These are phyloP conservation scores for Neodon shergylaensis DNA, from an alignment of 2,113 vertebrate genomes.

Conservation along the genomic window DNA sequence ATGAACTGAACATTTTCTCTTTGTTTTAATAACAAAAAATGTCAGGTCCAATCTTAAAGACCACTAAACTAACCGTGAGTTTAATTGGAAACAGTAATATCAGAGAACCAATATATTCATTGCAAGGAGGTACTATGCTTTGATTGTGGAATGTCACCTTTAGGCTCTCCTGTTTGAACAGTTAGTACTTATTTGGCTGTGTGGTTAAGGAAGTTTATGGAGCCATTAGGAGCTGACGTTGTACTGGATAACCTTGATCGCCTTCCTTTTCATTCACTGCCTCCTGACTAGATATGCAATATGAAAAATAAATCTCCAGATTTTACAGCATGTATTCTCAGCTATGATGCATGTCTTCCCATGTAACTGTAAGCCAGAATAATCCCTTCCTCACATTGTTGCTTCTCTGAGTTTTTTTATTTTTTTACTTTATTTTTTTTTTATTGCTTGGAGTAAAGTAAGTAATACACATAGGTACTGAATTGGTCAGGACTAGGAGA, in stretches of 20 bases:
- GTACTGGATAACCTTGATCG: too few relatives aligned
- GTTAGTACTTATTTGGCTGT: background rate
- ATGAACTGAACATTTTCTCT: background rate
- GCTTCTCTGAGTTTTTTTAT: background rate
- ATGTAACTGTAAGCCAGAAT: background rate
- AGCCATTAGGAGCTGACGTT: background rate
- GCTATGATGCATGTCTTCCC: background rate
- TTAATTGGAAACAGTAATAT: background rate
- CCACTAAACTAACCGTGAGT: background rate
- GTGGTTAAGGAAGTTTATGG: background rate
- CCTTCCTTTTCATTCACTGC: background rate
- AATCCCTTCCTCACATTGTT: background rate
- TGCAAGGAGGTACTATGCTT: background rate
- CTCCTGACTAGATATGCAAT: background rate
- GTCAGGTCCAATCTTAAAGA: background rate
- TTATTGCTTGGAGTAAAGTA: background rate
- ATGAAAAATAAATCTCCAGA: accelerated
- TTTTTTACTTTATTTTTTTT: background rate
- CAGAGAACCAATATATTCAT: background rate
- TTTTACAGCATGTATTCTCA: accelerated
- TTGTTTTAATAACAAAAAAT: conserved; percentile 1
- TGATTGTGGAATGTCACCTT: background rate
- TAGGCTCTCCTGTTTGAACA: background rate
- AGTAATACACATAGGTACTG: background rate
- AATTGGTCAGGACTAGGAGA: background rate